Percentiles rank a stretch among this genome's conserved stretches.
Conservation (phyloP, 2,797 vertebrate species). For the Danio jaintianensis region DNA sequence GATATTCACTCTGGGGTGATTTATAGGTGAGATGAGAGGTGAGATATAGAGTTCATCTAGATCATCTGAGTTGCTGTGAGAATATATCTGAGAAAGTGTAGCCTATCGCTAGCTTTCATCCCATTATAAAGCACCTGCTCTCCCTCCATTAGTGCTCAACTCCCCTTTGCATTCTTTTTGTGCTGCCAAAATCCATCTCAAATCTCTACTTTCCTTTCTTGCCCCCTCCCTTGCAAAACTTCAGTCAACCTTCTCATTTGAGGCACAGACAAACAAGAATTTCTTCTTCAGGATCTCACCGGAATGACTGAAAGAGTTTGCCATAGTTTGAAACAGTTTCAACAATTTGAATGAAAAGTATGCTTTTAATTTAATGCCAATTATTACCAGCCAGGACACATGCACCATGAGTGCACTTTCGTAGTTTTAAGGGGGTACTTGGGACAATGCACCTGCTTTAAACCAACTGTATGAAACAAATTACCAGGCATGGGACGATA, state of each 20-base stretch:
- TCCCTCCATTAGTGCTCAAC: slow-evolving; percentile 36
- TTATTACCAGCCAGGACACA: not conserved
- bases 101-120: not conserved
- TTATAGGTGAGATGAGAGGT: not conserved
- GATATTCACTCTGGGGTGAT: not conserved
- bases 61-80: slow-evolving; percentile 10
- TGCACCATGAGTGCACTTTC: not conserved
- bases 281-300: slow-evolving; percentile 70
- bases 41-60: not conserved
- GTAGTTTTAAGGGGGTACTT: not conserved
- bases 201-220: slow-evolving; percentile 45
- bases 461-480: not conserved
- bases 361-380: not conserved
- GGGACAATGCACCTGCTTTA: not conserved
- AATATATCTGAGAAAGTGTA: not conserved
- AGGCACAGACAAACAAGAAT: slow-evolving; percentile 72
- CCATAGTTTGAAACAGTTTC: too few species aligned
- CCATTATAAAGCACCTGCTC: slow-evolving; percentile 7
- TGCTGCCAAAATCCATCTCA: slow-evolving; percentile 44
- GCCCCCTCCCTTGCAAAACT: slow-evolving; percentile 32
- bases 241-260: slow-evolving; percentile 65
- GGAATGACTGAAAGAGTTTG: too few species aligned
- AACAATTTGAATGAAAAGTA: not conserved
- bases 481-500: too few species aligned
- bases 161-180: slow-evolving; percentile 49